Evolutionary conservation across 2,113 vertebrate genomes (phyloP).

Genomic region (Callionymus lyra): DNA sequence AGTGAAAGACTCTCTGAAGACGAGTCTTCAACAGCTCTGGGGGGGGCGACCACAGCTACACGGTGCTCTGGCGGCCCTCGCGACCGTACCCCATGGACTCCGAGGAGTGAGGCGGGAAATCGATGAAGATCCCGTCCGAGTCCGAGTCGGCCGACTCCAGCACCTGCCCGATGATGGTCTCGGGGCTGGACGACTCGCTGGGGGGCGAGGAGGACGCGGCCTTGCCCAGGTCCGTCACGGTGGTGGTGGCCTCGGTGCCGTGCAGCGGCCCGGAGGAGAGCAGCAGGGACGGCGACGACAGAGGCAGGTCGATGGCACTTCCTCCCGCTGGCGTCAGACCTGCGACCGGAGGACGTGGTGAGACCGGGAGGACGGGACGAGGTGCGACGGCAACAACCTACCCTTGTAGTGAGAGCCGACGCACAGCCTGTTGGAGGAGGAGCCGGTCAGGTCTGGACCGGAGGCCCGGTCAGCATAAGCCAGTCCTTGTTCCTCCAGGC

Average conservation of each 20-base stretch:
- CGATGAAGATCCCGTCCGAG: constrained; percentile 90
- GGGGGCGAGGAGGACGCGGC: constrained; percentile 62
- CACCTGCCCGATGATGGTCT: constrained; percentile 84
- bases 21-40: too few species aligned
- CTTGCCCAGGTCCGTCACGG: constrained; percentile 65
- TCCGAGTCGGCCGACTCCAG: constrained; percentile 85
- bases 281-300: constrained; percentile 55
- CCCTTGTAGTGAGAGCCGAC: constrained; percentile 56
- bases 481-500: constrained; percentile 75
- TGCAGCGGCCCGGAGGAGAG: constrained; percentile 63
- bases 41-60: constrained; percentile 35
- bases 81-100: constrained; percentile 44
- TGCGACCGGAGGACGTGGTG: constrained; percentile 1
- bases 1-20: too few species aligned
- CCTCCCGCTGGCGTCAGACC: constrained; percentile 40
- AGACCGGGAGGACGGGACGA: too few species aligned
- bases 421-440: constrained; percentile 53
- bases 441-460: constrained; percentile 38
- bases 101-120: constrained; percentile 71
- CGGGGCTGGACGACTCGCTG: constrained; percentile 80
- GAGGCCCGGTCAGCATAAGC: constrained; percentile 38
- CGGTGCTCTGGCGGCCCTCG: constrained; percentile 56
- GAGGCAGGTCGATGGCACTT: constrained; percentile 31
- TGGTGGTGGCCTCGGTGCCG: constrained; percentile 49
- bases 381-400: constrained; percentile 15